Evolutionary conservation across 1,140 invertebrate species (phyloP), one percentile per base, ranked within the genome.

Genomic region (Sycophaga agraensis): DNA sequence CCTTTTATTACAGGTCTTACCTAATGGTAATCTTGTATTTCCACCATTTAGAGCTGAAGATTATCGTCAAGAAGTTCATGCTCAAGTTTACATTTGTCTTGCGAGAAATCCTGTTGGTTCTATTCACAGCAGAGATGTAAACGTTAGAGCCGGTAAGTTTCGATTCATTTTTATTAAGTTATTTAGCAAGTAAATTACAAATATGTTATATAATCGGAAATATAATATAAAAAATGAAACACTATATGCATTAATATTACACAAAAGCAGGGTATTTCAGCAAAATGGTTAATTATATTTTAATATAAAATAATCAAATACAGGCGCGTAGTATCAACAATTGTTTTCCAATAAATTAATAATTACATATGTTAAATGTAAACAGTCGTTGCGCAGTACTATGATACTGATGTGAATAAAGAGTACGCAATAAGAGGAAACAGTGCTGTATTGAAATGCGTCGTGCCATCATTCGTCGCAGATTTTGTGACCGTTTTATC

Each of bases 21-120:
- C 91, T 19, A 94, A 97, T 79, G 94, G 95, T 71, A 96, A 96
- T 71, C 82, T 98, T 63, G 91, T 95, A 31, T 96, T 98, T 75
- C 92, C 92, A 45, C 93, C 94, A 9, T 97, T 97, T 86, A 86
- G 92, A 49, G 92, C 92, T 34, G 91, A 94, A 76, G 91, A 94
- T 75, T 97, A 97, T 75, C 85, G 91, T 40, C 92, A 96, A 78
- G 92, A 95, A 78, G 92, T 97, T 34, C 95, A 98, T 73, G 92
- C 93, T 66, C 92, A 94, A 78, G 89, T 93, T 46, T 97, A 97
- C 81, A 89, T 92, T 66, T 98, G 95, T 81, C 81, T 95, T 45
- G 94, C 94, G 14, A 86, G 87, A 66, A 97, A 95, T 77, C 86
- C 88, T 45, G 90, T 93, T 62, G 95, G 95, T 64, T 90, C 90